Percentiles rank a stretch among this genome's conserved stretches.
Conservation (phyloP, 2,797 vertebrate genomes). For the Alouatta caraya region DNA sequence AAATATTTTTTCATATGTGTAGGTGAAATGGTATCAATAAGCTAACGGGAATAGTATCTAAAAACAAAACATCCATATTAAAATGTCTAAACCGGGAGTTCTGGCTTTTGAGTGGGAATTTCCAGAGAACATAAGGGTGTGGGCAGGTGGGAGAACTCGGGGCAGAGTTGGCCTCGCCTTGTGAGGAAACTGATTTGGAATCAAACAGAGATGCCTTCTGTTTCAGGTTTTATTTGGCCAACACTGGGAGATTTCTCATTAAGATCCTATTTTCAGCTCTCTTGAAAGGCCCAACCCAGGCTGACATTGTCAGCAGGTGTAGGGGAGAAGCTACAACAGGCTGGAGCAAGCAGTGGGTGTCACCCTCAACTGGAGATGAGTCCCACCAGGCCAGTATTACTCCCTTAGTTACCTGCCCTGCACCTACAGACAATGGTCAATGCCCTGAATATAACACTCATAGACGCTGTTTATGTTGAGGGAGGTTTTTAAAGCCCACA, state of each 20-base stretch:
- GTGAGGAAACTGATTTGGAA: slow-evolving; percentile 17
- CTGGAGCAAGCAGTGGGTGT: neutral
- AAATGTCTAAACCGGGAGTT: neutral
- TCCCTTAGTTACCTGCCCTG: neutral
- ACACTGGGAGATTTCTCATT: neutral
- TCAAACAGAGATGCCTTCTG: slow-evolving; percentile 67
- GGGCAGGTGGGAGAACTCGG: neutral
- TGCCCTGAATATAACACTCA: neutral
- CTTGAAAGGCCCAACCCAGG: neutral
- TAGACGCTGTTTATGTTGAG: neutral
- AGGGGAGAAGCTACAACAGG: neutral
- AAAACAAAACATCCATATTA: slow-evolving; percentile 17
- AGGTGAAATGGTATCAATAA: slow-evolving; percentile 27
- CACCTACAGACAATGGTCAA: neutral
- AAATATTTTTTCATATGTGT: slow-evolving; percentile 12
- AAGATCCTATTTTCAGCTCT: slow-evolving; percentile 39
- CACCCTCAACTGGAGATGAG: too few species aligned
- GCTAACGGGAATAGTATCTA: slow-evolving; percentile 23
- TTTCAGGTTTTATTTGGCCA: slow-evolving; percentile 39
- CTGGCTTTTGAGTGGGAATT: neutral
- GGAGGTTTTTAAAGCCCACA: neutral
- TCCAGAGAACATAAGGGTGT: neutral
- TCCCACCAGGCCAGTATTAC: neutral
- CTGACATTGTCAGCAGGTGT: neutral
- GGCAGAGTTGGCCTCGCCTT: neutral